Conservation (phyloP, 1,140 invertebrate species). For the Chymomyza costata region DNA sequence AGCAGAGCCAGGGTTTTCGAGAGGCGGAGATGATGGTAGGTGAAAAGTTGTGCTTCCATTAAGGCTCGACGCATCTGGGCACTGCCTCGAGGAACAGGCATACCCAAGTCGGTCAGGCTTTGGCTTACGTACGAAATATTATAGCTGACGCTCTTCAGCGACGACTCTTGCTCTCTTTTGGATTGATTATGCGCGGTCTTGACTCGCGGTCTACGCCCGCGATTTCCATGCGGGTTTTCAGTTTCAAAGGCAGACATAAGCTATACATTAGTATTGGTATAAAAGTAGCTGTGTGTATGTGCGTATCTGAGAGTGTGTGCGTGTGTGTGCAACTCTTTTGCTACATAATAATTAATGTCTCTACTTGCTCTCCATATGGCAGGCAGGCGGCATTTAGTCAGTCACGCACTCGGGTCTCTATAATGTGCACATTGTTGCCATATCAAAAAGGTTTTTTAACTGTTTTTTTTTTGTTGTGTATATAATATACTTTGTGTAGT, state of each 20-base stretch:
- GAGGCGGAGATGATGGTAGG: too few relatives aligned
- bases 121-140: too few relatives aligned
- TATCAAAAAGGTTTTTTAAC: slow-evolving; percentile 16
- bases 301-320: too few relatives aligned
- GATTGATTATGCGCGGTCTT: slow-evolving; percentile 62
- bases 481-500: too few relatives aligned
- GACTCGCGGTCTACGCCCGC: slow-evolving; percentile 28
- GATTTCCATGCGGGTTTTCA: slow-evolving; percentile 55
- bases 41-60: too few relatives aligned
- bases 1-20: too few relatives aligned
- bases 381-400: background rate
- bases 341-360: slow-evolving; percentile 37
- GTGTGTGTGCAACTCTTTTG: background rate
- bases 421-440: slow-evolving; percentile 26
- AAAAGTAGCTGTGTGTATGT: too few relatives aligned
- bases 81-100: too few relatives aligned
- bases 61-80: too few relatives aligned
- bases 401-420: slow-evolving; percentile 3
- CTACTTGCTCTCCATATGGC: slow-evolving; percentile 18
- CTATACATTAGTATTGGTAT: background rate
- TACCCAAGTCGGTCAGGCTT: too few relatives aligned
- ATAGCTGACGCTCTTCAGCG: too few relatives aligned
- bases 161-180: too few relatives aligned
- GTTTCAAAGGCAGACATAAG: slow-evolving; percentile 33
- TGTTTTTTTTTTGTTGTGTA: background rate